These are phyloP conservation scores for Corvus hawaiiensis DNA, from an alignment of 2,113 vertebrate genomes.

Conservation along the genomic window DNA sequence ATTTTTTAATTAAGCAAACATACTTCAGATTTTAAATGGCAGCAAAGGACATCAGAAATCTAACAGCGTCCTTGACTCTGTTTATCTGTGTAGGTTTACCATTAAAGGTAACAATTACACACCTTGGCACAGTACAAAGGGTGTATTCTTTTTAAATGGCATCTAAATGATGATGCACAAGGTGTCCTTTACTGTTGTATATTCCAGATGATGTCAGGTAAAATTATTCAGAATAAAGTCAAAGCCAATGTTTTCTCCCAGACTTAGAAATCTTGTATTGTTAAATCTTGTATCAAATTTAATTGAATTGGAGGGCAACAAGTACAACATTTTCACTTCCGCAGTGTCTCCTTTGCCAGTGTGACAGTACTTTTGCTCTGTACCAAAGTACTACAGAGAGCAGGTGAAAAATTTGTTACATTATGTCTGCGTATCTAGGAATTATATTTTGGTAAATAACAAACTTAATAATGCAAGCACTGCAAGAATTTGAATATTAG, in stretches of 20 bases:
- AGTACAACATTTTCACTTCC: background rate
- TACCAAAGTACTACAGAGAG: background rate
- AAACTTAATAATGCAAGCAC: background rate
- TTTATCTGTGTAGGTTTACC: background rate
- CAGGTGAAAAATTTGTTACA: background rate
- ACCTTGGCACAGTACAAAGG: background rate
- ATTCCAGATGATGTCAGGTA: background rate
- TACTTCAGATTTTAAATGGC: background rate
- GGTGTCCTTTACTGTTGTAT: background rate
- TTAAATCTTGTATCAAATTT: background rate
- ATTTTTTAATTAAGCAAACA: background rate
- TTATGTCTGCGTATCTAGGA: background rate
- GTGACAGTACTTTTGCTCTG: background rate
- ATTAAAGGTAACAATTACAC: background rate
- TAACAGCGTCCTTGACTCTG: background rate
- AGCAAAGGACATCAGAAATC: background rate
- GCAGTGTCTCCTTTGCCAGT: background rate
- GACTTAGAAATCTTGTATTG: background rate
- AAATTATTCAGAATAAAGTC: background rate
- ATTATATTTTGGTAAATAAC: background rate
- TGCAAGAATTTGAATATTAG: background rate
- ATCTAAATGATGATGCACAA: background rate
- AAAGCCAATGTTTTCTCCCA: background rate
- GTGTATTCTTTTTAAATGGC: background rate
- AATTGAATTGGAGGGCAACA: background rate